Evolutionary conservation across 2,113 vertebrate genomes (phyloP).

Genomic region (Callithrix jacchus): DNA sequence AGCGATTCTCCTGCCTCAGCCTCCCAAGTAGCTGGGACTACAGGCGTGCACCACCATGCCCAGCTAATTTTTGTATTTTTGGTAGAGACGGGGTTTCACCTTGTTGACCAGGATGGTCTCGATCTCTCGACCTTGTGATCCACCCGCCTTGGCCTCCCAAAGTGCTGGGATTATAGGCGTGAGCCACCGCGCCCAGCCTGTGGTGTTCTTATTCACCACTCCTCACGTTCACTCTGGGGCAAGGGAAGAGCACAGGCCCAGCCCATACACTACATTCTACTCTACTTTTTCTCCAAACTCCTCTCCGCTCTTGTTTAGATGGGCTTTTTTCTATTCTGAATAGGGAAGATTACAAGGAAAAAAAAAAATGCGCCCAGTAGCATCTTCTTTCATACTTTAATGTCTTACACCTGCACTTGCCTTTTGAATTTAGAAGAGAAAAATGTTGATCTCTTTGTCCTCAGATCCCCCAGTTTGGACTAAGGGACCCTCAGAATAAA

Average conservation of each 20-base stretch:
- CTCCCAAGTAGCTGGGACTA: too few species aligned
- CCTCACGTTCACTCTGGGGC: not conserved
- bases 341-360: not conserved
- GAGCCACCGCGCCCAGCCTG: too few species aligned
- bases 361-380: not conserved
- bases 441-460: not conserved
- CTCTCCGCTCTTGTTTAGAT: not conserved
- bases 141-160: too few species aligned
- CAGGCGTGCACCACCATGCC: too few species aligned
- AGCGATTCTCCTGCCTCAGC: too few species aligned
- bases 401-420: not conserved
- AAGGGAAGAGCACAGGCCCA: not conserved
- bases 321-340: not conserved
- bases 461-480: not conserved
- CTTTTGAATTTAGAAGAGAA: constrained; percentile 28
- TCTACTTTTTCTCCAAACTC: not conserved
- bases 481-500: not conserved
- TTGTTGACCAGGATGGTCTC: too few species aligned
- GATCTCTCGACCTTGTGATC: too few species aligned
- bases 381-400: not conserved
- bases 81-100: too few species aligned
- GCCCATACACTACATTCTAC: not conserved
- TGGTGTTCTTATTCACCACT: not conserved
- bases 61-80: too few species aligned
- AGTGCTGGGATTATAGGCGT: too few species aligned